A percentile compares a stretch with the other conserved stretches of the same genome.
Conservation (phyloP, 2,113 vertebrate species). For the Trematocara marginatum region DNA sequence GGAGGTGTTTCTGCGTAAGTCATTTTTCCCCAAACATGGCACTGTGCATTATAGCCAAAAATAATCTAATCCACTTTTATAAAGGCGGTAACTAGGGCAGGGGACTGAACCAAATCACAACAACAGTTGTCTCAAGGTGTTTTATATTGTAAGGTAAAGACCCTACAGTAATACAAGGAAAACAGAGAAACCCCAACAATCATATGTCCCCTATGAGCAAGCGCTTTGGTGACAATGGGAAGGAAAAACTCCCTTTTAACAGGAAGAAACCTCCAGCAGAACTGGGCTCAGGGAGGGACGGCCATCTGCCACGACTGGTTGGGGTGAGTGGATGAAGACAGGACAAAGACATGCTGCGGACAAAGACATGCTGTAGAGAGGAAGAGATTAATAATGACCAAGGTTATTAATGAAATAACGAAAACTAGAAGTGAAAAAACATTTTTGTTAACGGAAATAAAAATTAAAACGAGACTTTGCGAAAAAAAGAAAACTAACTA, state of each 20-base stretch:
- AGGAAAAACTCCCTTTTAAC: background rate
- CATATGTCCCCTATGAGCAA: background rate
- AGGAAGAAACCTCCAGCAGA: background rate
- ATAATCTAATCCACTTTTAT: background rate
- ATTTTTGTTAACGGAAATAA: too few species aligned
- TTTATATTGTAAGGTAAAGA: background rate
- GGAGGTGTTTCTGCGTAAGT: background rate
- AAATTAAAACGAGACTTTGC: too few species aligned
- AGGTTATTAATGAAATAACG: too few species aligned
- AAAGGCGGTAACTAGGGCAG: background rate
- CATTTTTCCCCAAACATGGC: background rate
- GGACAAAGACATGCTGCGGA: background rate
- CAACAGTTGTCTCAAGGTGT: background rate
- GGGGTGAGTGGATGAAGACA: background rate
- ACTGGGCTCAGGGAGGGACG: accelerated
- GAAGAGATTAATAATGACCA: background rate
- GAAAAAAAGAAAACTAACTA: too few species aligned
- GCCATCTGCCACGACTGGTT: background rate
- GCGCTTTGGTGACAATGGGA: background rate
- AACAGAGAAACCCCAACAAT: background rate
- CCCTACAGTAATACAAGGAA: background rate
- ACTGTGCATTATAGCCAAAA: background rate
- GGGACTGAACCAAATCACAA: background rate
- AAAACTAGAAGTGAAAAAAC: too few species aligned
- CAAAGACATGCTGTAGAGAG: background rate